Conservation (phyloP, 2,797 vertebrate genomes). For the Cottoperca gobio region DNA sequence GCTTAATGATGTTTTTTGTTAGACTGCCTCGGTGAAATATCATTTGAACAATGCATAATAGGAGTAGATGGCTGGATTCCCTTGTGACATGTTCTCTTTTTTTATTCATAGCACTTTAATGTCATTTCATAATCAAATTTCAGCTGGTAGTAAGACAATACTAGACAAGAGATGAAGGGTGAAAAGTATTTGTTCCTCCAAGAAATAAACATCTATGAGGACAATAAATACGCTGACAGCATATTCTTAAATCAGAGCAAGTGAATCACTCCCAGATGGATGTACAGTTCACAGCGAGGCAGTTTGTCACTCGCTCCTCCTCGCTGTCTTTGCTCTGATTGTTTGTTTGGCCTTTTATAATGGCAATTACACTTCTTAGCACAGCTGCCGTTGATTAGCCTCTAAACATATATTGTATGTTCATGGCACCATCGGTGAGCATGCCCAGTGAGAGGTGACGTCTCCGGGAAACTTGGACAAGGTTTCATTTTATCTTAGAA, state of each 20-base stretch:
- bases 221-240: conserved; percentile 29
- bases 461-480: not conserved
- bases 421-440: not conserved
- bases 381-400: conserved; percentile 41
- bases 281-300: conserved; percentile 16
- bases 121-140: conserved; percentile 4
- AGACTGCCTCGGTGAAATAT: not conserved
- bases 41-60: conserved; percentile 5
- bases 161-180: conserved; percentile 1
- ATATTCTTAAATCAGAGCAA: conserved; percentile 39
- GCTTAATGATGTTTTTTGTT: conserved; percentile 28
- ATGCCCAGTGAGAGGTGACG: not conserved
- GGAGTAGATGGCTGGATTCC: not conserved
- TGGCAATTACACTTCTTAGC: conserved; percentile 15
- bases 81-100: not conserved
- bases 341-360: conserved; percentile 53
- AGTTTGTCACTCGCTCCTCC: conserved; percentile 47
- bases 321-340: conserved; percentile 31
- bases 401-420: not conserved
- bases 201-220: conserved; percentile 15
- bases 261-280: conserved; percentile 63
- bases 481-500: not conserved
- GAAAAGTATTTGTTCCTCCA: conserved; percentile 20
- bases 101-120: conserved; percentile 2
- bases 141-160: not conserved